Evolutionary conservation across 2,797 vertebrate genomes (phyloP), one percentile per base, ranked within the genome.

Genomic region (Ptychobarbus kaznakovi): DNA sequence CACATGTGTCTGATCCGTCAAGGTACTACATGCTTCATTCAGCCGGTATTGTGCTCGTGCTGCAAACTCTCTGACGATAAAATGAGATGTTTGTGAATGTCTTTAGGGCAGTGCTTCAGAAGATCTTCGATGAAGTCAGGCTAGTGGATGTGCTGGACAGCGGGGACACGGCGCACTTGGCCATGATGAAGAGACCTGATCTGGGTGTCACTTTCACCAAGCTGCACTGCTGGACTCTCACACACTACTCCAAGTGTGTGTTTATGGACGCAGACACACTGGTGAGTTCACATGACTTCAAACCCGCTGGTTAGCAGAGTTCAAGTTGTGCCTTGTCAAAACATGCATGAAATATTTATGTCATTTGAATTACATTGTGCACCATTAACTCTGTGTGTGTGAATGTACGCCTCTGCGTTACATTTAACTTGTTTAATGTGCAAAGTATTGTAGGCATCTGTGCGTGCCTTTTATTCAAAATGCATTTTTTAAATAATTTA

Each of bases 221-320:
- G 89, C 96, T 99, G 53, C 97, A 99, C 90, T 99, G 98, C 92
- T 99, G 98, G 98, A 95, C 92, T 22, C 94, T 96, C 69, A 97
- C 96, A 0, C 95, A 97, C 49, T 99, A 96, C 92, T 96, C 97
- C 73, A 99, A 99, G 89, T 98, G 98, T 90, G 97, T 99, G 56
- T 99, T 99, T 93, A 98, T 99, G 98, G 98, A 99, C n/a, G 98
- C 98, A 89, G 98, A 99, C 90, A 98, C 97, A 80, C 91, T 99
- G 97, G 98, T 99, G 93, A 95, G 96, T 46, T 32, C 3, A 28
- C 63, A 32, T 65, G 42, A 49, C 40, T 61, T 73, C 11, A 2
- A 20, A 46, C 46, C 65, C 7, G 51, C 44, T 4, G 25, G 46
- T 42, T 76, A 53, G 44, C 15, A 49, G 22, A 63, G 40, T 9